Base-by-base conservation (phyloP, 2,888 invertebrate genomes). In the Antheraea yamamai region DNA sequence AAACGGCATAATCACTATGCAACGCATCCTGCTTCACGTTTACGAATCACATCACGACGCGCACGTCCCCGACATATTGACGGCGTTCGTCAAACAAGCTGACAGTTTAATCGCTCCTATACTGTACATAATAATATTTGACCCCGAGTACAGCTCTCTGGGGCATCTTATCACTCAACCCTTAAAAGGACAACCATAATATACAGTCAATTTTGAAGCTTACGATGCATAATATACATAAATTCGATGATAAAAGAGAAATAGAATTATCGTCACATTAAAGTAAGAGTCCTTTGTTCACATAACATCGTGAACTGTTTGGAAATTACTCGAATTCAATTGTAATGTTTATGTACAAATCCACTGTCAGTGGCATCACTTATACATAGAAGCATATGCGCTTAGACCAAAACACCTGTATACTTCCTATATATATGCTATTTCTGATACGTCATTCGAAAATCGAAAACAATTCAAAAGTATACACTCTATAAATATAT, bases 41-140 rank as follows among this genome's bases (percentile, higher is more conserved):
- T 52, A 55, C 61, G 72, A 47, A 72, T 30, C 74, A 58, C 58
- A 47, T 75, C 74, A 75, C 74, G 74, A 72, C 23, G 71, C 61
- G 58, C 71, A 75, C 74, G 74, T 75, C 70, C n/a, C 16, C 61
- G 61, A 66, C 52, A 52, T 70, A 70, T 68, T 55, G 74, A 61
- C 72, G 74, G 20, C 72, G 74, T 61, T 58, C 70, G 58, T 75
- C 74, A 75, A 75, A 74, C 68, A 39, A 39, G 39, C 70, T 70
- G 70, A 39, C 70, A 70, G 39, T 70, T 39, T 70, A 70, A 70
- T 70, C 39, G 70, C 3, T 39, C 3, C 70, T 39, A n/a, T 39
- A 26, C 70, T 4, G 39, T 35, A 70, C 39, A 70, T 70, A 39
- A 70, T 39, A 70, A 70, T 10, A n/a, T 39, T 70, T 70, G 20